phyloP scores from a whole-genome alignment of 2,113 vertebrate species.

The Carassius carassius region DNA sequence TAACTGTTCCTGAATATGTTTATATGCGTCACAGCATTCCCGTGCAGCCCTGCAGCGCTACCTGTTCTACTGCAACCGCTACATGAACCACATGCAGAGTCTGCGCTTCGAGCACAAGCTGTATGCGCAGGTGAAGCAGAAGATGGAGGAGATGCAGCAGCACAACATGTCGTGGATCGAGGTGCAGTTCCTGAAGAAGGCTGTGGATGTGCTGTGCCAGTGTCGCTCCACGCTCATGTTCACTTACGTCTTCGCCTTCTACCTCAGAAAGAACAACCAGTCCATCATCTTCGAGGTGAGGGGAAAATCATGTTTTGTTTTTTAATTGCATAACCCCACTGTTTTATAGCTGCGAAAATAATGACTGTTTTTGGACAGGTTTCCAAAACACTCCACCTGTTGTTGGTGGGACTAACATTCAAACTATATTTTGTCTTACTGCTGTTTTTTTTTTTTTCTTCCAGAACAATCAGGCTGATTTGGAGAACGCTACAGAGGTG shows the following conservation, averaged over 20 bases:
- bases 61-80: constrained; percentile 99
- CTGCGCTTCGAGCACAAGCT: constrained; percentile 99
- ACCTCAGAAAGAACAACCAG: constrained; percentile 99
- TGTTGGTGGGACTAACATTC: not conserved
- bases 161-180: constrained; percentile 99
- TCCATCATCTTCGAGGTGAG: constrained; percentile 99
- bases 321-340: not conserved
- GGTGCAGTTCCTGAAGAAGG: constrained; percentile 99
- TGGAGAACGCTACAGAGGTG: too few species aligned
- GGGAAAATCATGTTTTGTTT: not conserved
- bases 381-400: not conserved
- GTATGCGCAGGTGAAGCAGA: constrained; percentile 98
- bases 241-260: constrained; percentile 99
- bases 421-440: not conserved
- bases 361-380: not conserved
- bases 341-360: not conserved
- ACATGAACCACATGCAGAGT: constrained; percentile 99
- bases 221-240: constrained; percentile 99
- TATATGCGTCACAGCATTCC: constrained; percentile 80
- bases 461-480: too few species aligned
- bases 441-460: too few species aligned
- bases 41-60: constrained; percentile 97
- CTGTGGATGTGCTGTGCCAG: constrained; percentile 98
- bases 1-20: not conserved
- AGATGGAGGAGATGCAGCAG: constrained; percentile 99